phyloP scores from a whole-genome alignment of 64 coral and sea anemone genomes.

The Dendrophyllia cribrosa region DNA sequence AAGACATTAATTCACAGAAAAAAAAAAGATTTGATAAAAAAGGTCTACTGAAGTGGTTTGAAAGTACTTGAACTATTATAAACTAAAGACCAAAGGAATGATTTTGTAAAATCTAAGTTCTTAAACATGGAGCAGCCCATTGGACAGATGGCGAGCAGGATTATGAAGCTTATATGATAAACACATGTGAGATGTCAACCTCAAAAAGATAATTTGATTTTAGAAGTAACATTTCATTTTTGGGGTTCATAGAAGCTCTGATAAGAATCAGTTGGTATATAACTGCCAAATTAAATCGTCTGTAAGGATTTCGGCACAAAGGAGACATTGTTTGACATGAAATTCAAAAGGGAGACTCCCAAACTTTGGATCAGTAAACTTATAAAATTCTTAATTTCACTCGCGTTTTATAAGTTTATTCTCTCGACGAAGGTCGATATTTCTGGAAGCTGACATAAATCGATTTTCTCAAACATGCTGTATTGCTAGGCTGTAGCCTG shows the following conservation, averaged over 20 bases:
- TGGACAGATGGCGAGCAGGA: background rate
- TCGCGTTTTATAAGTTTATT: background rate
- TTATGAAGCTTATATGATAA: background rate
- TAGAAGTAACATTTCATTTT: background rate
- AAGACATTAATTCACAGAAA: background rate
- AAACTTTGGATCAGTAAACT: background rate
- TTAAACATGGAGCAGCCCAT: background rate
- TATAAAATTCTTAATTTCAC: background rate
- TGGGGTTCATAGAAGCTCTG: background rate
- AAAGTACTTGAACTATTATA: background rate
- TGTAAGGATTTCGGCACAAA: background rate
- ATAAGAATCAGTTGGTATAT: slow-evolving; percentile 19
- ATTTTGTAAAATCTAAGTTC: background rate
- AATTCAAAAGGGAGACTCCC: background rate
- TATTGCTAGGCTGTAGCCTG: too few relatives aligned
- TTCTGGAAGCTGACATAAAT: too few relatives aligned
- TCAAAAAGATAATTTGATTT: background rate
- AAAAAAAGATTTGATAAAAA: background rate
- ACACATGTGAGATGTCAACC: background rate
- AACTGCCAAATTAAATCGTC: slow-evolving; percentile 24
- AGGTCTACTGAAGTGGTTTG: background rate
- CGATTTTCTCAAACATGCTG: too few relatives aligned
- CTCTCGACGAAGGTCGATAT: too few relatives aligned
- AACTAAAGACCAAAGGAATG: background rate
- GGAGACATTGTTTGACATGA: background rate